phyloP scores from a whole-genome alignment of 2,888 invertebrate genomes.

The Tridacna gigas region DNA sequence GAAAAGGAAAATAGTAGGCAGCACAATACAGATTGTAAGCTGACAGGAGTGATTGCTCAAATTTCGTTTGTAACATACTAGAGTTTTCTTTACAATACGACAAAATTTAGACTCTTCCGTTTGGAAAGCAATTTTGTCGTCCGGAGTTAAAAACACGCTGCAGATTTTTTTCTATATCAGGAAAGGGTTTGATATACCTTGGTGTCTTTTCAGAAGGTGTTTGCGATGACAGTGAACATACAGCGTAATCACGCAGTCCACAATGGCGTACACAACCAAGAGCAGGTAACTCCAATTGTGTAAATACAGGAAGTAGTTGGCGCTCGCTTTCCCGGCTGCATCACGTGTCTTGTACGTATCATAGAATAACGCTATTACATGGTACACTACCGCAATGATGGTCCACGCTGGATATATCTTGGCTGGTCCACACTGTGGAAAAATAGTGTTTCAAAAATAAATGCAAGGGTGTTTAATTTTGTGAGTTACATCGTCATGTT shows the following conservation, averaged over 20 bases:
- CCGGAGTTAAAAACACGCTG: too few species aligned
- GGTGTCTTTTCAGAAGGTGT: slow-evolving; percentile 38
- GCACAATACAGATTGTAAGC: too few species aligned
- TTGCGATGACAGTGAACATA: slow-evolving; percentile 44
- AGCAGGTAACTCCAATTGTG: slow-evolving; percentile 50
- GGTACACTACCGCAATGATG: slow-evolving; percentile 37
- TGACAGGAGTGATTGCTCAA: too few species aligned
- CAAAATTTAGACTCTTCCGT: too few species aligned
- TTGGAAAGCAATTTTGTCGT: too few species aligned
- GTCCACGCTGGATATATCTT: slow-evolving; percentile 50
- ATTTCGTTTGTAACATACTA: too few species aligned
- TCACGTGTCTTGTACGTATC: slow-evolving; percentile 32
- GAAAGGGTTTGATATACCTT: slow-evolving; percentile 23
- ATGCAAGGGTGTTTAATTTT: too few species aligned
- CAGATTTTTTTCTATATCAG: too few species aligned
- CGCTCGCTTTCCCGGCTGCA: slow-evolving; percentile 18
- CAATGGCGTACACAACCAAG: slow-evolving; percentile 28
- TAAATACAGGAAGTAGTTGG: slow-evolving; percentile 45
- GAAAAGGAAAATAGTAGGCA: too few species aligned
- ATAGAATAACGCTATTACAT: slow-evolving; percentile 27
- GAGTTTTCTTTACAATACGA: too few species aligned
- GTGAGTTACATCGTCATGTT: too few species aligned
- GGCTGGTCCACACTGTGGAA: slow-evolving; percentile 40
- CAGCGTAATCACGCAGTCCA: slow-evolving; percentile 34
- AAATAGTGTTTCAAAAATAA: too few species aligned